Percentiles rank a stretch among this genome's conserved stretches.
These are phyloP conservation scores for Hyperoplus lanceolatus DNA, from an alignment of 2,797 vertebrate species.

Conservation along the genomic window DNA sequence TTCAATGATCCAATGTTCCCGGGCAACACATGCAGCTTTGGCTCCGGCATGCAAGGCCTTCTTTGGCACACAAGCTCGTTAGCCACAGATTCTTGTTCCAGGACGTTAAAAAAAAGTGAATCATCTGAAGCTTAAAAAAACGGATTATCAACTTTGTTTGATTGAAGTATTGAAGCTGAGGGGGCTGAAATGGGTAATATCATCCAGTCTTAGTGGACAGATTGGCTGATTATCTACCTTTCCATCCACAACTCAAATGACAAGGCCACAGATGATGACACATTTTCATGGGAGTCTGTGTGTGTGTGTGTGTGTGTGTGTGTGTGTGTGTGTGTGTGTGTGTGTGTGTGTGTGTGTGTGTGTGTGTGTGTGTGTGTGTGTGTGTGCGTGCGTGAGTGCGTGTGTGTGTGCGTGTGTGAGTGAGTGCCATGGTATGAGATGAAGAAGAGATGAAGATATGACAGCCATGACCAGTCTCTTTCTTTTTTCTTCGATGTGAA, in stretches of 20 bases:
- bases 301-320: not conserved
- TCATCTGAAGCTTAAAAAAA: slow-evolving; percentile 32
- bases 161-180: slow-evolving; percentile 14
- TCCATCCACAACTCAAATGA: slow-evolving; percentile 29
- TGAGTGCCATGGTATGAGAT: slow-evolving; percentile 40
- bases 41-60: slow-evolving; percentile 14
- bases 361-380: slow-evolving; percentile 7
- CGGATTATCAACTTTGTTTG: slow-evolving; percentile 18
- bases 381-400: slow-evolving; percentile 4
- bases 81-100: slow-evolving; percentile 29
- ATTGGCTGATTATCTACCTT: slow-evolving; percentile 52
- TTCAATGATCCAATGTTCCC: slow-evolving; percentile 52
- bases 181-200: slow-evolving; percentile 19
- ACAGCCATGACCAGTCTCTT: slow-evolving; percentile 6
- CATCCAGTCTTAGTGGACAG: slow-evolving; percentile 43
- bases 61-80: slow-evolving; percentile 38
- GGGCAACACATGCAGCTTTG: slow-evolving; percentile 37
- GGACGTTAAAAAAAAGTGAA: slow-evolving; percentile 46
- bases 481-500: slow-evolving; percentile 31
- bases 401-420: too few species aligned
- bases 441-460: slow-evolving; percentile 23
- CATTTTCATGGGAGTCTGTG: slow-evolving; percentile 7
- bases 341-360: not conserved
- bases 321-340: slow-evolving; percentile 5
- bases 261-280: slow-evolving; percentile 31